These are phyloP conservation scores for Mesoligia furuncula DNA, from an alignment of 2,888 invertebrate species.

Conservation along the genomic window DNA sequence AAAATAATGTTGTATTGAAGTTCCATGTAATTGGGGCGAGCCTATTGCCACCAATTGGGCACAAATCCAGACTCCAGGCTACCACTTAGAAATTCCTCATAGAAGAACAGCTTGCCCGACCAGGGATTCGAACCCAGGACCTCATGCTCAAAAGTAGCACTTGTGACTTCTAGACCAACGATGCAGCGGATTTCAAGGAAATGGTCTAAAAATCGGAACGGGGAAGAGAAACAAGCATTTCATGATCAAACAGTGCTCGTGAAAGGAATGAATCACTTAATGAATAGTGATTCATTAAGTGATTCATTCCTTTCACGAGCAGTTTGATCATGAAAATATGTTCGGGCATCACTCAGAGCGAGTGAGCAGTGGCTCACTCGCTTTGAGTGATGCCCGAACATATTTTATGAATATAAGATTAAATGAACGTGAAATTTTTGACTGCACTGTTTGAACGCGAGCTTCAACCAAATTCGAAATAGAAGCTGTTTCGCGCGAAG, in stretches of 20 bases:
- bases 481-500: neutral
- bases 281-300: neutral
- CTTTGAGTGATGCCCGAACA: constrained; percentile 3
- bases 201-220: constrained; percentile 3
- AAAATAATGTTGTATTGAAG: neutral
- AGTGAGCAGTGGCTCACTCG: too few relatives aligned
- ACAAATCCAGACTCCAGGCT: neutral
- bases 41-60: neutral
- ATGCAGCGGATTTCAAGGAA: neutral
- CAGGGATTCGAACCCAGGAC: too few relatives aligned
- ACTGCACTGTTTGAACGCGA: constrained; percentile 17
- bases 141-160: too few relatives aligned
- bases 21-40: neutral
- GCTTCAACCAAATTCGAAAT: constrained; percentile 10
- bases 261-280: constrained; percentile 15
- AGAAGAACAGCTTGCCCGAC: neutral
- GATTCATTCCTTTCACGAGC: too few relatives aligned
- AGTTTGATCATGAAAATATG: too few relatives aligned
- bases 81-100: neutral
- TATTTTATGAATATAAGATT: constrained; percentile 27
- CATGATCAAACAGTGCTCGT: constrained; percentile 12
- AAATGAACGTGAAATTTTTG: constrained; percentile 4
- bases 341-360: too few relatives aligned
- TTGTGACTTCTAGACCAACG: neutral
- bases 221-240: neutral